These are phyloP conservation scores for Lacerta viridis DNA, from an alignment of 2,797 vertebrate genomes.

Conservation along the genomic window DNA sequence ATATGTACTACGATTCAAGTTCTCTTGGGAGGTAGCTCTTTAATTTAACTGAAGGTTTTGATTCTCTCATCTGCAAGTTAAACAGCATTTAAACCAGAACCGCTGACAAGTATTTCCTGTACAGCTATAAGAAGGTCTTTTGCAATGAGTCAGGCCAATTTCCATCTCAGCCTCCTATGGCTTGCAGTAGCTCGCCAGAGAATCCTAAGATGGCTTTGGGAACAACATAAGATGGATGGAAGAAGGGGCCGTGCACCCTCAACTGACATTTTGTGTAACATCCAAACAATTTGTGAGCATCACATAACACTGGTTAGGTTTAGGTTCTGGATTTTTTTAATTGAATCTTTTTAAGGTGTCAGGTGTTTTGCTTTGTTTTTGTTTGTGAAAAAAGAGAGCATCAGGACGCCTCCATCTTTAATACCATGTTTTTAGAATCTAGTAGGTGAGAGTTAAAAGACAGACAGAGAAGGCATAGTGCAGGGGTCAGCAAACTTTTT, in stretches of 20 bases:
- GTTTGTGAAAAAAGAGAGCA: not conserved
- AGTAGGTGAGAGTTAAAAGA: constrained; percentile 51
- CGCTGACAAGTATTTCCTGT: not conserved
- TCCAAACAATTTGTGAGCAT: not conserved
- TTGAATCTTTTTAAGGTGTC: not conserved
- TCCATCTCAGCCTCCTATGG: not conserved
- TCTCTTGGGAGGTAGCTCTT: not conserved
- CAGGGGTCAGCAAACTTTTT: no score
- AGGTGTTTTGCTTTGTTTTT: no score
- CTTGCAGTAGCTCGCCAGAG: not conserved
- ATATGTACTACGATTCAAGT: not conserved
- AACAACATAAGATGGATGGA: not conserved
- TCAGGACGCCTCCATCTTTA: constrained; percentile 65
- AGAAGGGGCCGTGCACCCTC: not conserved
- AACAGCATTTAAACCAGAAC: not conserved
- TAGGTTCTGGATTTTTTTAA: not conserved
- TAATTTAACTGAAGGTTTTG: not conserved
- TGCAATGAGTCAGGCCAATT: not conserved
- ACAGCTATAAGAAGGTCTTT: not conserved
- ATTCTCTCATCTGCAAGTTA: not conserved
- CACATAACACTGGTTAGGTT: not conserved
- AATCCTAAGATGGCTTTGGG: not conserved
- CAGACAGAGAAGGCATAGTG: constrained; percentile 43
- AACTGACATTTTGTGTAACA: not conserved
- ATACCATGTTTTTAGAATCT: constrained; percentile 62